Evolutionary conservation across 2,888 invertebrate species (phyloP).

Genomic region (Drosophila koepferae): DNA sequence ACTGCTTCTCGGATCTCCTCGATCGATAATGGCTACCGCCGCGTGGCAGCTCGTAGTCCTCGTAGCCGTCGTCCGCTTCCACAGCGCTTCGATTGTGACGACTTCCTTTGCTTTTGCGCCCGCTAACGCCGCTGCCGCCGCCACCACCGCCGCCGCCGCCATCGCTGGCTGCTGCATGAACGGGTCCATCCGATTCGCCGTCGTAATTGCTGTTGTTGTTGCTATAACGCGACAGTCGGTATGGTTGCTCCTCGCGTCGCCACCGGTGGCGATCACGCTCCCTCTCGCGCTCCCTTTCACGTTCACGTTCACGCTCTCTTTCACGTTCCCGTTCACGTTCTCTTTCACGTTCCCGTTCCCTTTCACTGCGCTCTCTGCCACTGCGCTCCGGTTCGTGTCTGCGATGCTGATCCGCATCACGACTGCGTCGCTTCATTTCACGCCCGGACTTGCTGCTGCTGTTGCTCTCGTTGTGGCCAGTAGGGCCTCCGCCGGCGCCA

Average conservation of each 20-base stretch:
- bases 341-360: conserved; percentile 23
- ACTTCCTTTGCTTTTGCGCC: conserved; percentile 58
- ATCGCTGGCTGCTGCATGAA: conserved; percentile 35
- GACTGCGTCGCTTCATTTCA: conserved; percentile 57
- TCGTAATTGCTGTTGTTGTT: conserved; percentile 68
- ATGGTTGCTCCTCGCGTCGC: conserved; percentile 55
- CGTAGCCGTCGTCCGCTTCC: conserved; percentile 56
- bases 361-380: conserved; percentile 27
- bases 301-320: conserved; percentile 47
- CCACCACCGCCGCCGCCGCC: conserved; percentile 15
- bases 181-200: conserved; percentile 53
- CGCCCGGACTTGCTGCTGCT: conserved; percentile 49
- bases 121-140: conserved; percentile 28
- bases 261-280: conserved; percentile 61
- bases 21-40: conserved; percentile 45
- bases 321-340: conserved; percentile 36
- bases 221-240: conserved; percentile 52
- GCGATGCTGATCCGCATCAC: conserved; percentile 38
- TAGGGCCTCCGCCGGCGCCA: conserved; percentile 30
- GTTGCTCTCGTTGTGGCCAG: conserved; percentile 41
- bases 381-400: conserved; percentile 38
- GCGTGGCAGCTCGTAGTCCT: conserved; percentile 50
- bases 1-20: conserved; percentile 73
- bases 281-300: conserved; percentile 26
- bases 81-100: conserved; percentile 55